phyloP scores from a whole-genome alignment of 2,888 invertebrate species.

The Protonemura montana region DNA sequence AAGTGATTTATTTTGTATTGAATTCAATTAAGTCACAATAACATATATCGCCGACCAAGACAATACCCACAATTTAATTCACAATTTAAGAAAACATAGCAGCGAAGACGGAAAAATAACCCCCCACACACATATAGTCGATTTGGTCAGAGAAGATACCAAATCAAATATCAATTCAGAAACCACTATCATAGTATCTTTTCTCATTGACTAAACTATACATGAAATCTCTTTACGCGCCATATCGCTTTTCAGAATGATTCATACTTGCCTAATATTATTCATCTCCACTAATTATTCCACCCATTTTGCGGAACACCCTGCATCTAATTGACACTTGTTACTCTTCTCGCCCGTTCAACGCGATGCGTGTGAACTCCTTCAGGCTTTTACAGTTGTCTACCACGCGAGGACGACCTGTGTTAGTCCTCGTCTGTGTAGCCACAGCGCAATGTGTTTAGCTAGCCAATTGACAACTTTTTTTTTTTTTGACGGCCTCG shows the following conservation, averaged over 20 bases:
- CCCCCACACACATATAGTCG: no score
- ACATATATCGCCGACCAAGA: background rate
- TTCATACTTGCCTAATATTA: constrained; percentile 13
- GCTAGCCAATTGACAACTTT: constrained; percentile 37
- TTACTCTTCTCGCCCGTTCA: constrained; percentile 2
- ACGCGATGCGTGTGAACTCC: constrained; percentile 1
- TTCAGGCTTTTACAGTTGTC: background rate
- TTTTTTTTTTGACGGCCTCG: constrained; percentile 30
- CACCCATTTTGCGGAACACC: constrained; percentile 25
- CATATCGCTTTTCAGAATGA: constrained; percentile 1
- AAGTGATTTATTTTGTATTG: background rate
- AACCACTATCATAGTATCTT: no score
- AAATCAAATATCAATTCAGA: no score
- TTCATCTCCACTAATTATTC: constrained; percentile 15
- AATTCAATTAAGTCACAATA: background rate
- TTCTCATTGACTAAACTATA: no score
- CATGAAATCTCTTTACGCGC: background rate
- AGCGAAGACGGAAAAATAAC: no score
- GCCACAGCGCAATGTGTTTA: constrained; percentile 17
- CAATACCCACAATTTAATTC: background rate
- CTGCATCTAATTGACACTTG: constrained; percentile 31
- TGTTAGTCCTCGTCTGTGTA: background rate
- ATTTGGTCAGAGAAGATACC: no score
- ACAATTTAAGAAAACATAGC: no score
- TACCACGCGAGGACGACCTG: background rate